These are phyloP conservation scores for Noctua fimbriata DNA, from an alignment of 2,888 invertebrate genomes.

Conservation along the genomic window DNA sequence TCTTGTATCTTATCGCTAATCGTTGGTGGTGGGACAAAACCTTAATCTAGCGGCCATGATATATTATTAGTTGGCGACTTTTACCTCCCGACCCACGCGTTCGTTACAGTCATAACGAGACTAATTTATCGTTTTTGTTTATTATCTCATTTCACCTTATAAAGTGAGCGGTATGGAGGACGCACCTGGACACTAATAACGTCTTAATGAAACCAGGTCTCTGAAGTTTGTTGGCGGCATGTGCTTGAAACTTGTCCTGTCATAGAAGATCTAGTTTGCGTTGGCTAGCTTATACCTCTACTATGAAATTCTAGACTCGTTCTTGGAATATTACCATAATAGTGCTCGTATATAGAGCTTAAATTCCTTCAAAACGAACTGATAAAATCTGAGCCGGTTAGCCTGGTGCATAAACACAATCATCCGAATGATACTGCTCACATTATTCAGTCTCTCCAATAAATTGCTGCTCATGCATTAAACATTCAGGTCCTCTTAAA, in stretches of 20 bases:
- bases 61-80: constrained; percentile 83
- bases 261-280: constrained; percentile 11
- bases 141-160: constrained; percentile 57
- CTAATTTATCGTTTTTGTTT: constrained; percentile 80
- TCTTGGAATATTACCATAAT: constrained; percentile 22
- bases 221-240: constrained; percentile 44
- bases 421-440: constrained; percentile 79
- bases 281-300: constrained; percentile 11
- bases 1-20: neutral
- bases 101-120: constrained; percentile 84
- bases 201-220: constrained; percentile 54
- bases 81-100: constrained; percentile 75
- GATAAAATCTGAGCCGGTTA: constrained; percentile 62
- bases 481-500: constrained; percentile 87
- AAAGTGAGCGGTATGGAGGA: constrained; percentile 53
- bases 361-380: constrained; percentile 45
- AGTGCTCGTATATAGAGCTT: neutral
- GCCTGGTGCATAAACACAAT: constrained; percentile 78
- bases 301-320: neutral
- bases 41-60: constrained; percentile 79
- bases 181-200: constrained; percentile 58
- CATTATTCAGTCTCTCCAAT: constrained; percentile 82
- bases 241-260: constrained; percentile 34
- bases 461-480: constrained; percentile 87
- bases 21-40: constrained; percentile 3